Base-by-base conservation (phyloP, 2,888 invertebrate genomes). In the Drosophila bunnanda region DNA sequence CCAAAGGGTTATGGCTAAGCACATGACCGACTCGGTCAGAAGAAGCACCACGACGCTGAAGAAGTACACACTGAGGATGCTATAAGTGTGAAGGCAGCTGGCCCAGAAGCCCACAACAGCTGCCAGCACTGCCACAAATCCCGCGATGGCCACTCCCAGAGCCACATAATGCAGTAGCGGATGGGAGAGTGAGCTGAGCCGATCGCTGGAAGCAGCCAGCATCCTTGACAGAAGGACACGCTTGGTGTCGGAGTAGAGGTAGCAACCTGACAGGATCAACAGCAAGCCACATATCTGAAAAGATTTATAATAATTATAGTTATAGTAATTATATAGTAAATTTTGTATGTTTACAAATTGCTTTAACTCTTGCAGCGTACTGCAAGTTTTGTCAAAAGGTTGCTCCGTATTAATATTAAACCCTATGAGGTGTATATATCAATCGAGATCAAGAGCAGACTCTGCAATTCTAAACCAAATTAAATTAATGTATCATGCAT, bases 41-140 rank as follows among this genome's bases (percentile, higher is more conserved):
- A 97, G 92, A 41, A 96, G 93, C 5, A 94, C 88, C 53, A 96
- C 93, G 34, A 97, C 95, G 48, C 95, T 92, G 61, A 96, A 91
- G 82, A 97, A 95, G 86, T 97, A 97, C 94, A 95, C 91, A 59
- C 94, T 94, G n/a, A 96, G 93, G 75, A 96, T 94, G 79, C 95
- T 95, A 86, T 95, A 96, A 82, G 95, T 96, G 77, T 95, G 95
- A 82, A 96, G 93, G 85, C 96, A 96, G 0, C 96, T 95, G 0
- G 96, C 96, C 96, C 96, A 97, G 91, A 96, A 97, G 53, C 97
- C 97, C 22, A 96, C 92, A 50, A 96, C 94, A 5, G 96, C 95
- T 1, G 95, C 94, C 8, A 95, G 93, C 59, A 96, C 94, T 56
- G 96, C 94, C 38, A 95, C 91, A 59, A 96, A 93, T 1, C 97